phyloP scores from a whole-genome alignment of 2,113 vertebrate genomes.

The Festucalex cinctus region DNA sequence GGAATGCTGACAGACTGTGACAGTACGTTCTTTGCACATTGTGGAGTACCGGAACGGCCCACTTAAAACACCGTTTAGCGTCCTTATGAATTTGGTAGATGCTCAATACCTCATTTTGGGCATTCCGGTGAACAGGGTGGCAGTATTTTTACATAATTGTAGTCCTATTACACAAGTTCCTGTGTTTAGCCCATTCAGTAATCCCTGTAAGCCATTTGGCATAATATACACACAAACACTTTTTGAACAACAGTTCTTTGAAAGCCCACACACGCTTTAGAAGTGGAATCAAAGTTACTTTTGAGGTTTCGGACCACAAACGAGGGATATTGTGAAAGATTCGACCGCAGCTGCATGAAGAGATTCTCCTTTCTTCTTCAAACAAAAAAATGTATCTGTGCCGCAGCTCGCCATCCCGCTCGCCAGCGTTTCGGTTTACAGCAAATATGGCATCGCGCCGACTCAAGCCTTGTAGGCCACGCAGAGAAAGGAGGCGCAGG shows the following conservation, averaged over 20 bases:
- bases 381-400: neutral
- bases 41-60: no score
- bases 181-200: no score
- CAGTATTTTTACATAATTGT: no score
- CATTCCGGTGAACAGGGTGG: no score
- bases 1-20: no score
- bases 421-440: conserved; percentile 29
- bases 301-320: conserved; percentile 6
- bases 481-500: conserved; percentile 36
- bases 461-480: conserved; percentile 54
- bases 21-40: no score
- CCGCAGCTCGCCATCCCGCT: neutral
- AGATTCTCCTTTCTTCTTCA: neutral
- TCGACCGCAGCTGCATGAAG: neutral
- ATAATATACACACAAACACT: neutral
- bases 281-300: conserved; percentile 25
- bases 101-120: no score
- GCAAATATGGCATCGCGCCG: conserved; percentile 21
- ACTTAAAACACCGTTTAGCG: no score
- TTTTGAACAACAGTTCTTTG: neutral
- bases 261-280: conserved; percentile 35
- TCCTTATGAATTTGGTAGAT: no score
- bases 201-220: neutral
- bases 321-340: neutral
- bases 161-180: no score